A percentile compares a stretch with the other conserved stretches of the same genome.
These are phyloP conservation scores for Turdus rufiventris DNA, from an alignment of 2,113 vertebrate genomes.

Conservation along the genomic window DNA sequence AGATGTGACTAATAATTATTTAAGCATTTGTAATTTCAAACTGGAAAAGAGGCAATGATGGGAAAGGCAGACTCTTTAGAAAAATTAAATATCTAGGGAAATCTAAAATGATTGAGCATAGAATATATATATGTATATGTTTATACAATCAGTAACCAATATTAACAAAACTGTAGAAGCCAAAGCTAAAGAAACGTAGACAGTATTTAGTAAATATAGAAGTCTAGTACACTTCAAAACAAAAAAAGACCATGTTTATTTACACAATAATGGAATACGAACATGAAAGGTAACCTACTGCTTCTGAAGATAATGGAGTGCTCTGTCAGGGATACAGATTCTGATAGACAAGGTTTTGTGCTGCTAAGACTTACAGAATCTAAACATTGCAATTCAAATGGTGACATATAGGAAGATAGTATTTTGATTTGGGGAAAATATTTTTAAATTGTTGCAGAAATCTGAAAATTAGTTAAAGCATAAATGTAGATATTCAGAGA, in stretches of 20 bases:
- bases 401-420: not conserved
- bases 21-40: slow-evolving; percentile 38
- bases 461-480: not conserved
- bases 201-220: not conserved
- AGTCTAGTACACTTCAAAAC: not conserved
- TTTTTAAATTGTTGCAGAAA: not conserved
- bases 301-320: not conserved
- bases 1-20: slow-evolving; percentile 44
- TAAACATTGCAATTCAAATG: not conserved
- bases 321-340: not conserved
- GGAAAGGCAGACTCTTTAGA: not conserved
- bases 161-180: not conserved
- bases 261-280: not conserved
- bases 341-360: not conserved
- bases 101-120: not conserved
- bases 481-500: not conserved
- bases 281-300: not conserved
- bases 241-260: not conserved
- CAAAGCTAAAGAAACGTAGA: not conserved
- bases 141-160: not conserved
- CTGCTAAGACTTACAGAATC: not conserved
- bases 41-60: not conserved
- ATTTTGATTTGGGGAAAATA: not conserved
- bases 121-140: not conserved
- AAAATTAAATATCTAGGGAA: not conserved